A percentile compares a stretch with the other conserved stretches of the same genome.
Evolutionary conservation across 2,888 invertebrate species (phyloP).

Genomic region (Pristionchus exspectatus): DNA sequence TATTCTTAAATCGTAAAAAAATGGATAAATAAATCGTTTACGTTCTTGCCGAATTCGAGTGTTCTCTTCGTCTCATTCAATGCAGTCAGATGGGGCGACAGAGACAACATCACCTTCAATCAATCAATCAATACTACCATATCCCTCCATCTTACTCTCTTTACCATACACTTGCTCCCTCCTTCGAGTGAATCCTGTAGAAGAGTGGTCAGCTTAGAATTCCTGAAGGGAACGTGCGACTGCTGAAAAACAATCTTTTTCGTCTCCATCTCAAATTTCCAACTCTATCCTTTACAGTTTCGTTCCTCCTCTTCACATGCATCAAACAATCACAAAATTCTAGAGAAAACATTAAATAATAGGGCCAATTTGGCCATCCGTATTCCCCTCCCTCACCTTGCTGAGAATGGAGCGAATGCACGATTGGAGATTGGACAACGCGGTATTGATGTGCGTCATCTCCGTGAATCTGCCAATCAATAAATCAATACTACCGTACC

Average conservation of each 20-base stretch:
- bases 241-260: conserved; percentile 81
- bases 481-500: neutral
- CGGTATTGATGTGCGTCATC: conserved; percentile 89
- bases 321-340: neutral
- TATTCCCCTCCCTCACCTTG: conserved; percentile 69
- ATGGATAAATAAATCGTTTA: conserved; percentile 68
- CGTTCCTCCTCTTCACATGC: neutral
- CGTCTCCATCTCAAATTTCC: neutral
- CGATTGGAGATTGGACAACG: conserved; percentile 67
- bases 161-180: conserved; percentile 91
- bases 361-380: neutral
- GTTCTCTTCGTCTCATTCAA: conserved; percentile 91
- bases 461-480: conserved; percentile 84
- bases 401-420: conserved; percentile 79
- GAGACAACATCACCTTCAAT: conserved; percentile 86
- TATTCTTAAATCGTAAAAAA: neutral
- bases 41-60: conserved; percentile 88
- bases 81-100: conserved; percentile 90
- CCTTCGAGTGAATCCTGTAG: conserved; percentile 89
- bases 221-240: conserved; percentile 90
- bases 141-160: neutral
- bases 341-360: no score
- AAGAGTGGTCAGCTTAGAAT: conserved; percentile 91
- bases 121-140: neutral
- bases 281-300: neutral